A percentile compares a stretch with the other conserved stretches of the same genome.
These are phyloP conservation scores for Syngnathus scovelli DNA, from an alignment of 2,113 vertebrate species.

Conservation along the genomic window DNA sequence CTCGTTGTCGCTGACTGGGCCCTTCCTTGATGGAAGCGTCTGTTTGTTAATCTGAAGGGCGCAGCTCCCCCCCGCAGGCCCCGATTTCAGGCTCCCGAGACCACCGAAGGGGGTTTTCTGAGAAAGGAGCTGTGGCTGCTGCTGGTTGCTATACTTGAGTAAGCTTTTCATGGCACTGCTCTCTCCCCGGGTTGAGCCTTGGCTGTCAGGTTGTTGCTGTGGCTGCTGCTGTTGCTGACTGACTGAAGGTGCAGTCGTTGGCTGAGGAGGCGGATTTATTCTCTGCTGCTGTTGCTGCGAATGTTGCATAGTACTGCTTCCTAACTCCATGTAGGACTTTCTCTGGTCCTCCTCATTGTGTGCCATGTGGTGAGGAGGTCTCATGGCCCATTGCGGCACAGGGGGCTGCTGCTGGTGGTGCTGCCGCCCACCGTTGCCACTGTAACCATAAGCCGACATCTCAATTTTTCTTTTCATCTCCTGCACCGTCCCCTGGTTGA, in stretches of 20 bases:
- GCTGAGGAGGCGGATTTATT: slow-evolving; percentile 57
- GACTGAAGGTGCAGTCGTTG: slow-evolving; percentile 41
- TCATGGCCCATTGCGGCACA: slow-evolving; percentile 81
- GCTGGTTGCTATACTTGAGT: slow-evolving; percentile 92
- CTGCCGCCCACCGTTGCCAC: slow-evolving; percentile 67
- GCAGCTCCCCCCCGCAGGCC: slow-evolving; percentile 74
- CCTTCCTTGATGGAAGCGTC: slow-evolving; percentile 72
- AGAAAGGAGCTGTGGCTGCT: slow-evolving; percentile 83
- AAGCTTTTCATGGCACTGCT: slow-evolving; percentile 91
- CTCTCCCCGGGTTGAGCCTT: slow-evolving; percentile 74
- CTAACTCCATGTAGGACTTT: slow-evolving; percentile 87
- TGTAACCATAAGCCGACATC: slow-evolving; percentile 77
- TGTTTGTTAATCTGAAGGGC: slow-evolving; percentile 79
- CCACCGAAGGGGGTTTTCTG: slow-evolving; percentile 87
- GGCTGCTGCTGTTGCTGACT: slow-evolving; percentile 67
- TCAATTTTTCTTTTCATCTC: slow-evolving; percentile 86
- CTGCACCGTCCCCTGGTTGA: slow-evolving; percentile 56
- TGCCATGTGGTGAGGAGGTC: slow-evolving; percentile 73
- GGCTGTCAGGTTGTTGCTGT: slow-evolving; percentile 75
- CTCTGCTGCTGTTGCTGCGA: slow-evolving; percentile 49
- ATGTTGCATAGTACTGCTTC: slow-evolving; percentile 50
- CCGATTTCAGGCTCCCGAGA: slow-evolving; percentile 79
- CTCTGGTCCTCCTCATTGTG: slow-evolving; percentile 74
- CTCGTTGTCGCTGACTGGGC: slow-evolving; percentile 71
- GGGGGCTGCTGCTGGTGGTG: slow-evolving; percentile 70